phyloP scores from a whole-genome alignment of 1,140 invertebrate species.

The Teleogryllus occipitalis region DNA sequence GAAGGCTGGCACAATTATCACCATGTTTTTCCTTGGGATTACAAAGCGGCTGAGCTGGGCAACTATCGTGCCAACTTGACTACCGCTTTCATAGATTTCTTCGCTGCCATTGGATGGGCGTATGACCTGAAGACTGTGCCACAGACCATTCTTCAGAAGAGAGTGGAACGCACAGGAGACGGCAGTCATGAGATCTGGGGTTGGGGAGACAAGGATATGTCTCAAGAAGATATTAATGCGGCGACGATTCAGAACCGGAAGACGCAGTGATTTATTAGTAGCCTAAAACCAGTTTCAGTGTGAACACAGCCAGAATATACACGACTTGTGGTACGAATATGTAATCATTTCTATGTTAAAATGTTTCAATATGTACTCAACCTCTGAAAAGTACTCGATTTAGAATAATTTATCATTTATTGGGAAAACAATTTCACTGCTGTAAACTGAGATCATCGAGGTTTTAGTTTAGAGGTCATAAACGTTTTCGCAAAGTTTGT shows the following conservation, averaged over 20 bases:
- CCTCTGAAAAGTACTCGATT: too few relatives aligned
- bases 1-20: conserved; percentile 96
- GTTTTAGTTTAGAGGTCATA: too few relatives aligned
- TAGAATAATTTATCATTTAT: too few relatives aligned
- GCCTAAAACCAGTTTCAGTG: too few relatives aligned
- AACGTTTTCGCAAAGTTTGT: too few relatives aligned
- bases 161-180: conserved; percentile 58
- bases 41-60: conserved; percentile 76
- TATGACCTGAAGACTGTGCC: conserved; percentile 82
- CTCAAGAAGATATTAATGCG: conserved; percentile 53
- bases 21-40: conserved; percentile 93
- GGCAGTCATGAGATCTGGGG: conserved; percentile 67
- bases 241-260: conserved; percentile 52
- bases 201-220: conserved; percentile 72
- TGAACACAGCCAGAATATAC: too few relatives aligned
- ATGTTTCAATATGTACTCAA: too few relatives aligned
- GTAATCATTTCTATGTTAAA: too few relatives aligned
- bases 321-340: too few relatives aligned
- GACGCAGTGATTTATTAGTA: too few relatives aligned
- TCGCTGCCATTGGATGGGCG: conserved; percentile 75
- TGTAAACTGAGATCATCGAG: too few relatives aligned
- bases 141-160: conserved; percentile 53
- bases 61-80: conserved; percentile 73
- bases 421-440: too few relatives aligned
- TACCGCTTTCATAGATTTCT: conserved; percentile 76